Evolutionary conservation across 1,140 invertebrate species (phyloP).

Genomic region (Orius insidiosus): DNA sequence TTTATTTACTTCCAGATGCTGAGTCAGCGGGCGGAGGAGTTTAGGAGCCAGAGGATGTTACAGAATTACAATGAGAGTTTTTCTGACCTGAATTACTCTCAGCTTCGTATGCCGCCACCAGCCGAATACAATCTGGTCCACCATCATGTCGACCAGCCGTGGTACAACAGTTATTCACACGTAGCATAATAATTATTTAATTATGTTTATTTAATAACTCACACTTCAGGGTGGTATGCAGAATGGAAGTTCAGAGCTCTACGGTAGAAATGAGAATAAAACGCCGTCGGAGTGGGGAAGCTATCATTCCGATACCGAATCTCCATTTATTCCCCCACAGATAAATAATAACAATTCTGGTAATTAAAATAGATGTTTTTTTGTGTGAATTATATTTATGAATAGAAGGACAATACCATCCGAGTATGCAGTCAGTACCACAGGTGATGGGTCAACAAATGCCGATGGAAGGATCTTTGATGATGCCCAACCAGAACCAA

Average conservation of each 20-base stretch:
- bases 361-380: no score
- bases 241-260: background rate
- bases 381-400: no score
- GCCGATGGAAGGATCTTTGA: constrained; percentile 9
- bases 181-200: constrained; percentile 2
- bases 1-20: constrained; percentile 13
- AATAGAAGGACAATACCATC: no score
- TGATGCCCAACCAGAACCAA: background rate
- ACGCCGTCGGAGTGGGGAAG: constrained; percentile 2
- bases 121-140: background rate
- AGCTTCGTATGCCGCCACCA: constrained; percentile 9
- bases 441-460: constrained; percentile 11
- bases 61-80: constrained; percentile 15
- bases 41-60: constrained; percentile 10
- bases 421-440: no score
- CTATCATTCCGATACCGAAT: constrained; percentile 10
- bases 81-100: constrained; percentile 9
- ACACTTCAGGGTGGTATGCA: constrained; percentile 1
- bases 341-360: constrained; percentile 6
- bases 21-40: constrained; percentile 12
- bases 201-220: no score
- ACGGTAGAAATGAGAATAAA: background rate
- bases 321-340: constrained; percentile 8
- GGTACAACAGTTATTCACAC: constrained; percentile 14
- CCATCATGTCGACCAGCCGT: constrained; percentile 9